Evolutionary conservation across 1,140 invertebrate genomes (phyloP).

Genomic region (Brachionus paranguensis): DNA sequence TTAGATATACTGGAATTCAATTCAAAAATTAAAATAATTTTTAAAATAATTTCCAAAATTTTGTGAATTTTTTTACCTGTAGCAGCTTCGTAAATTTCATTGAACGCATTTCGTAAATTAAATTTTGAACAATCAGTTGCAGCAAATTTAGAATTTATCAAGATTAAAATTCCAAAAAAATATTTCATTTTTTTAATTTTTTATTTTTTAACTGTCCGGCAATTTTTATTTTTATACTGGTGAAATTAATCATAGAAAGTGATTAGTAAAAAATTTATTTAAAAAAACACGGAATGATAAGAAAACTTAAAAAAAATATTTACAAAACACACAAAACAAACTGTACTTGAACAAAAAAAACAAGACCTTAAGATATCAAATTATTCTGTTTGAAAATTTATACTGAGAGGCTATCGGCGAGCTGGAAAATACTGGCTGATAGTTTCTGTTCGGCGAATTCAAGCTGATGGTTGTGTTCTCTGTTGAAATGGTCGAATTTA

Average conservation of each 20-base stretch:
- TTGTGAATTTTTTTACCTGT: not conserved
- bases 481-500: not conserved
- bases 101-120: not conserved
- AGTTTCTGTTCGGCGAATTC: not conserved
- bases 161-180: not conserved
- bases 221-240: not conserved
- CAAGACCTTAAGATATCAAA: not conserved
- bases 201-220: too few relatives aligned
- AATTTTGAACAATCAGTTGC: not conserved
- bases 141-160: not conserved
- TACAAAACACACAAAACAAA: not conserved
- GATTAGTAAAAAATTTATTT: not conserved
- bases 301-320: not conserved
- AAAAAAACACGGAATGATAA: not conserved
- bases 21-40: not conserved
- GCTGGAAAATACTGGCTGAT: constrained; percentile 1
- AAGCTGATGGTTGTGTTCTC: not conserved
- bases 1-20: not conserved
- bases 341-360: not conserved
- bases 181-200: not conserved
- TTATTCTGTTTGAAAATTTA: not conserved
- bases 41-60: not conserved
- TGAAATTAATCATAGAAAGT: not conserved
- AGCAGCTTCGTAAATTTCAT: not conserved
- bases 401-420: not conserved